Evolutionary conservation across 2,797 vertebrate genomes (phyloP), one percentile per base, ranked within the genome.

Genomic region (Tragelaphus oryx): DNA sequence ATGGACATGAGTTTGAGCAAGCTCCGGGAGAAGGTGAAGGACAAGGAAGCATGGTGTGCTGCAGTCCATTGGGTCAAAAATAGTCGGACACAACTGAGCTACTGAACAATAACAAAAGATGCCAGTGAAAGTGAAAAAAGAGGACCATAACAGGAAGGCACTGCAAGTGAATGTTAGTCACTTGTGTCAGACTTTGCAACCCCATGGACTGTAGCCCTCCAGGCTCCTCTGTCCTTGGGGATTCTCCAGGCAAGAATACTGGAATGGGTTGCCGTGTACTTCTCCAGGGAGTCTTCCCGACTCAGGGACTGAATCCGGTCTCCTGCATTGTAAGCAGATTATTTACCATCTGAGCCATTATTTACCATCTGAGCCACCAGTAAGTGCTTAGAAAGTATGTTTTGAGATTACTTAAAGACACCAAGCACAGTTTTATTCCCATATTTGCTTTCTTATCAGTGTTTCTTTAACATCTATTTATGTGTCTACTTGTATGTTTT

Each of bases 381-480:
- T 16, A 55, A 48, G 50, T 94, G 57, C 55, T 90, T 78, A 89
- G 68, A 93, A 97, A 87, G n/a, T 71, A 59, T 86, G 74, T 93
- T 96, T 93, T 88, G 93, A 95, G 88, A 94, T 95, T 68, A 96
- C 50, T 94, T 93, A 95, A 93, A 96, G 18, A 30, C 37, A 80
- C 87, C 57, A 76, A 46, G 28, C 88, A 18, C 68, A 89, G 52
- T 89, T 95, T 93, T 71, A 93, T 68, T 93, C 37, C 78, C 68
- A 26, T 68, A 84, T 96, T 95, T 87, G 78, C 62, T 95, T 96
- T 93, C 54, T 95, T 94, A 65, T 95, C 80, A 46, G 33, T 89
- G 57, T 78, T 95, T 91, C 54, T 44, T 89, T 89, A 87, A 68
- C 30, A 87, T 87, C 82, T 93, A 95, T 65, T 96, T 96, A 30